Evolutionary conservation across 2,113 vertebrate genomes (phyloP).

Genomic region (Mystacornis crossleyi): DNA sequence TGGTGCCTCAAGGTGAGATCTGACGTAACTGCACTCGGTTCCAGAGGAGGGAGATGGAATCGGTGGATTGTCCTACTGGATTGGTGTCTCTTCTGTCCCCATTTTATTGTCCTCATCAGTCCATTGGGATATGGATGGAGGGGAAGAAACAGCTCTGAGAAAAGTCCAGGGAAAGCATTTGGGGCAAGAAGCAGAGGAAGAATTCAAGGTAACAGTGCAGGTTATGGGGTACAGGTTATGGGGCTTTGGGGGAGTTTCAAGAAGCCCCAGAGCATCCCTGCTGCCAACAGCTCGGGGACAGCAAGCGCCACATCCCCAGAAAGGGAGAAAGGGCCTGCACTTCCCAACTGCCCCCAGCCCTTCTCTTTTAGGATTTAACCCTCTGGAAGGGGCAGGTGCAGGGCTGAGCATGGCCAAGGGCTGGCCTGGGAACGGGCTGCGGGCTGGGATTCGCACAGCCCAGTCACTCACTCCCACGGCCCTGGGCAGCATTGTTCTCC

Average conservation of each 20-base stretch:
- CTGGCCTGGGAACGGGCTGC: not conserved
- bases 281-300: not conserved
- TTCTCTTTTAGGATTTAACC: not conserved
- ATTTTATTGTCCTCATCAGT: not conserved
- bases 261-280: not conserved
- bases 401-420: not conserved
- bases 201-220: not conserved
- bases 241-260: not conserved
- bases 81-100: not conserved
- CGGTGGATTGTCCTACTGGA: not conserved
- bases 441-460: conserved; percentile 20
- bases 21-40: fast-evolving
- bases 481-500: conserved; percentile 57
- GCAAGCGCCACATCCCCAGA: fast-evolving
- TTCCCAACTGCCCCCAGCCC: no score
- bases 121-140: not conserved
- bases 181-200: not conserved
- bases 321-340: not conserved
- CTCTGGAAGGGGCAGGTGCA: fast-evolving
- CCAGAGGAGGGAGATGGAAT: not conserved
- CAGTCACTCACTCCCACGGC: conserved; percentile 50
- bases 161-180: not conserved
- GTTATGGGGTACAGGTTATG: not conserved
- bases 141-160: not conserved
- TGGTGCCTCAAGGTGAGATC: not conserved